Evolutionary conservation across 2,888 invertebrate species (phyloP).

Genomic region (Eupeodes luniger): DNA sequence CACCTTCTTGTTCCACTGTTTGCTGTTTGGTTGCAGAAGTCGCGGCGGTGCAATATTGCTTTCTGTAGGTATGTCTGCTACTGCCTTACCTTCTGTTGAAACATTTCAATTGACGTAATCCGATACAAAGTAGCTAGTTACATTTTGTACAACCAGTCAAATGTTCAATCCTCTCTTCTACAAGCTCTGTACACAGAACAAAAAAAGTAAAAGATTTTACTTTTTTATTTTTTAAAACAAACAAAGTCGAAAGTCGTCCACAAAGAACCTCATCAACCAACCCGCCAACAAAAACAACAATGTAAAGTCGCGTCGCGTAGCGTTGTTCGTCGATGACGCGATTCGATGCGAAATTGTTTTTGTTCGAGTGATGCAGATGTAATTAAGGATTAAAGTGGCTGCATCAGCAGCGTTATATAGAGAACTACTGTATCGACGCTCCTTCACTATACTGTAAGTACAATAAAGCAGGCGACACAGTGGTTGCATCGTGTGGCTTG

Average conservation of each 20-base stretch:
- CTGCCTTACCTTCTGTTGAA: constrained; percentile 38
- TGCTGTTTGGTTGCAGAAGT: neutral
- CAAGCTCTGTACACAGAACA: neutral
- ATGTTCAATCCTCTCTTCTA: neutral
- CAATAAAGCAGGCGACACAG: neutral
- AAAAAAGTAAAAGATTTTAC: neutral
- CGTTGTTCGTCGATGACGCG: constrained; percentile 10
- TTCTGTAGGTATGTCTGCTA: neutral
- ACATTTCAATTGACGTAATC: constrained; percentile 76
- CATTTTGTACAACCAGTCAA: constrained; percentile 32
- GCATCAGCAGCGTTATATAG: constrained; percentile 12
- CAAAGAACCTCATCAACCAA: constrained; percentile 1
- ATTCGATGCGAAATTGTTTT: constrained; percentile 61
- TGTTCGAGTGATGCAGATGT: constrained; percentile 71
- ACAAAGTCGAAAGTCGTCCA: constrained; percentile 62
- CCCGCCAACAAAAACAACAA: neutral
- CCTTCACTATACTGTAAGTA: neutral
- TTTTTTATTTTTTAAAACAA: constrained; percentile 8
- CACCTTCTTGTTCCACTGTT: neutral
- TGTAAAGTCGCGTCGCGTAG: neutral
- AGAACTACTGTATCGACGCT: neutral
- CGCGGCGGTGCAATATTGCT: constrained; percentile 51
- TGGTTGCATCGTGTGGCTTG: constrained; percentile 26
- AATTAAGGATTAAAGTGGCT: constrained; percentile 72
- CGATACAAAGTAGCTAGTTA: constrained; percentile 72